Evolutionary conservation across 35 echinoderm and acorn worm species (phyloP), one percentile per base, ranked within the genome.

Genomic region (Ophiothrix spiculata): DNA sequence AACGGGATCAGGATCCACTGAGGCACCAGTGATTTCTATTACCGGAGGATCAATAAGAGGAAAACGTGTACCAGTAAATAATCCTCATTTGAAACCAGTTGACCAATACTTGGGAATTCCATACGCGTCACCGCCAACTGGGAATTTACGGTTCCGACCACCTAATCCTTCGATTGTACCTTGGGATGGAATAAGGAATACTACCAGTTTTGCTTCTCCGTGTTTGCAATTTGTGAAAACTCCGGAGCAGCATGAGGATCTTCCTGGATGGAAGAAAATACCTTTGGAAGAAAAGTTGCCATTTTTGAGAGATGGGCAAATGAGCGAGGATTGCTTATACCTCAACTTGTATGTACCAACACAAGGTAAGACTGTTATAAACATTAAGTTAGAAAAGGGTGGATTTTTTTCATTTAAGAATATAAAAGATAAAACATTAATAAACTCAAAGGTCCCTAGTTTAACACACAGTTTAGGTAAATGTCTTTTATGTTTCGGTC

Each of bases 281-380:
- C 85, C 85, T 4, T 25, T 87, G 32, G 80, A 87, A n/a, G 63
- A 84, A 35, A 74, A 81, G 19, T 73, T 46, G 38, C 80, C 93
- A 0, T 95, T 84, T 42, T 40, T 95, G 33, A 56, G 80, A 54
- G 38, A 79, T 2, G n/a, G n/a, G n/a, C n/a, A n/a, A n/a, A 91
- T 95, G 88, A 85, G 81, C 25, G 94, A 97, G 38, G 94, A 97
- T 84, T 97, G 94, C 45, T 77, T 97, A 4, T 97, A 90, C 79
- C 78, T 93, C 19, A 97, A 97, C 63, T 84, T 97, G 14, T 90
- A 93, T 76, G 91, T 91, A n/a, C 91, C 91, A 31, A 37, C 60
- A 13, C 82, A 56, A 89, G 82, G 87, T 97, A 87, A 87, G 92
- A 76, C n/a, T n/a, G n/a, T n/a, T n/a, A n/a, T n/a, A n/a, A n/a